These are phyloP conservation scores for Perccottus glenii DNA, from an alignment of 2,113 vertebrate species.

Conservation along the genomic window DNA sequence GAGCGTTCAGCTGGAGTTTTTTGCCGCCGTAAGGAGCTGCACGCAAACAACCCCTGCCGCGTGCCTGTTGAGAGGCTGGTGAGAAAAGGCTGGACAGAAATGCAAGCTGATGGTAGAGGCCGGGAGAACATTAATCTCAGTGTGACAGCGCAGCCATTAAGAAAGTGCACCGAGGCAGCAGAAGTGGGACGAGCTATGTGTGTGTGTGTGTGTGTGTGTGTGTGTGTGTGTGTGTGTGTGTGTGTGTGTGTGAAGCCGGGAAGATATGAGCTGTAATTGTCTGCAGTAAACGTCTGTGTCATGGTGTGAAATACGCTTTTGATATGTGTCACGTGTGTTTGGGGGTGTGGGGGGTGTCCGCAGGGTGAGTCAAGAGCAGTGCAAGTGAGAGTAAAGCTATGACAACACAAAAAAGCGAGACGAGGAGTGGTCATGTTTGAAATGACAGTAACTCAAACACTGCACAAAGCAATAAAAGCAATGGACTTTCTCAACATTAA, in stretches of 20 bases:
- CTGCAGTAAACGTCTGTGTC: slow-evolving; percentile 46
- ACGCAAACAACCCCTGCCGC: slow-evolving; percentile 30
- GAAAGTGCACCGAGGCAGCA: slow-evolving; percentile 43
- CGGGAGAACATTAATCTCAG: slow-evolving; percentile 63
- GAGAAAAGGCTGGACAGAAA: slow-evolving; percentile 47
- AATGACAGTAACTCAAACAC: neutral
- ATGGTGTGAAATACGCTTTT: slow-evolving; percentile 28
- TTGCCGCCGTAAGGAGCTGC: neutral
- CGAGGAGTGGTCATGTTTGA: slow-evolving; percentile 1
- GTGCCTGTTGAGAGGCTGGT: slow-evolving; percentile 25
- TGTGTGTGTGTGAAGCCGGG: neutral
- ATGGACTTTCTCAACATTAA: too few species aligned
- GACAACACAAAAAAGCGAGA: slow-evolving; percentile 1
- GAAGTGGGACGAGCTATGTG: slow-evolving; percentile 10
- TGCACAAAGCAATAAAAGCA: neutral
- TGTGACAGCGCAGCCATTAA: slow-evolving; percentile 63
- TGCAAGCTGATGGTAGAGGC: slow-evolving; percentile 51
- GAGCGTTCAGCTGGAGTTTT: slow-evolving; percentile 13
- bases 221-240: too few species aligned
- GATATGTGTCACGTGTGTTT: slow-evolving; percentile 6
- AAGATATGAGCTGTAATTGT: slow-evolving; percentile 31
- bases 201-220: slow-evolving; percentile 7
- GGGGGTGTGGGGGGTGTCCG: slow-evolving; percentile 32
- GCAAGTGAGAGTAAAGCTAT: slow-evolving; percentile 24
- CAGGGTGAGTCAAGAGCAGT: slow-evolving; percentile 34